phyloP scores from a whole-genome alignment of 1,140 invertebrate genomes.

The Anadara kagoshimensis region DNA sequence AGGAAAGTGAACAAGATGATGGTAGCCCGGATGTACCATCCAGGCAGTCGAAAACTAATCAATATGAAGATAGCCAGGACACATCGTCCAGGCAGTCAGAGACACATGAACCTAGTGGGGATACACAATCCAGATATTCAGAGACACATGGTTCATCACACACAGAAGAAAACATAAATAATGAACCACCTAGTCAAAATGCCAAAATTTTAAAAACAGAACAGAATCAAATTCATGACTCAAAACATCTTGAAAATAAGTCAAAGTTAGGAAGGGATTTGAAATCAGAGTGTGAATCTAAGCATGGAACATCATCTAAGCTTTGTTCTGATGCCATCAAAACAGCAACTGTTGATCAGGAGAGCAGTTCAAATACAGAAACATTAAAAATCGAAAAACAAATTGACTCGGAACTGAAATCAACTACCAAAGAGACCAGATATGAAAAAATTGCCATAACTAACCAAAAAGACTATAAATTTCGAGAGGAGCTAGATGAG shows the following conservation, averaged over 20 bases:
- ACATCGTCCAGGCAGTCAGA: no score
- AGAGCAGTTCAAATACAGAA: constrained; percentile 15
- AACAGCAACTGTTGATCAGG: neutral
- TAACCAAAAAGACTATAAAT: constrained; percentile 48
- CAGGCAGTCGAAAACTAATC: no score
- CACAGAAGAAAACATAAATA: neutral
- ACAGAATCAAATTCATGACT: neutral
- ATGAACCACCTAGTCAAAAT: neutral
- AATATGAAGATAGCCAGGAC: no score
- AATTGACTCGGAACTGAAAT: neutral
- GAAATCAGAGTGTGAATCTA: neutral
- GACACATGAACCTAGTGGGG: no score
- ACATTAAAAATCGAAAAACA: constrained; percentile 6
- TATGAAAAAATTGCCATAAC: constrained; percentile 49
- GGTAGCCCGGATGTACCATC: no score
- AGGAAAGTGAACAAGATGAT: no score
- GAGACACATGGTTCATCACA: neutral
- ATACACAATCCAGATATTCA: no score
- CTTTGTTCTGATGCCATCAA: neutral
- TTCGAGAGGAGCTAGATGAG: constrained; percentile 48
- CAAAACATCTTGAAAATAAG: neutral
- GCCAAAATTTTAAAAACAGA: neutral
- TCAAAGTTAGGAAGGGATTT: neutral
- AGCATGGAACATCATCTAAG: neutral
- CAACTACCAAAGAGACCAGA: neutral